Conservation (phyloP, 2,797 vertebrate genomes). For the Pseudomugil tenellus region DNA sequence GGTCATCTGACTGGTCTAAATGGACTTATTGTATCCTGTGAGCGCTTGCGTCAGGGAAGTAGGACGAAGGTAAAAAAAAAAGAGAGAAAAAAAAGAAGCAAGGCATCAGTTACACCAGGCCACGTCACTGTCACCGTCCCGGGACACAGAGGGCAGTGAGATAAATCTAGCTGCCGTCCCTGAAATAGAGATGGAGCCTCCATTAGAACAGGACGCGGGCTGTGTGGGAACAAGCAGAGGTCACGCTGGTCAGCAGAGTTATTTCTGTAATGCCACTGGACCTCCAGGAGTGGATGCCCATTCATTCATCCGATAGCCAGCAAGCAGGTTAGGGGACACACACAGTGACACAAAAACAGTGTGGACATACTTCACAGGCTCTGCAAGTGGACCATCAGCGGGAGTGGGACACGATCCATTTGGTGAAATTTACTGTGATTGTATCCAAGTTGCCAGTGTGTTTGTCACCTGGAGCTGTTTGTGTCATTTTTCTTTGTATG, state of each 20-base stretch:
- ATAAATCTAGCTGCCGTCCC: constrained; percentile 74
- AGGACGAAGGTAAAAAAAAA: not conserved
- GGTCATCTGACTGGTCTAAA: constrained; percentile 34
- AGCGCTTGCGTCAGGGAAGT: constrained; percentile 64
- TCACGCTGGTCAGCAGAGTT: constrained; percentile 78
- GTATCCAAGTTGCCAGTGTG: constrained; percentile 24
- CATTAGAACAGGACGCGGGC: constrained; percentile 73
- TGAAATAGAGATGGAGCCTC: constrained; percentile 72
- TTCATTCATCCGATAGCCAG: constrained; percentile 71
- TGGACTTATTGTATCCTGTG: constrained; percentile 54
- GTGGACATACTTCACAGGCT: constrained; percentile 31
- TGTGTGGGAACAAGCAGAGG: constrained; percentile 77
- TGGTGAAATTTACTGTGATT: constrained; percentile 26
- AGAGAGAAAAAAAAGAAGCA: constrained; percentile 16
- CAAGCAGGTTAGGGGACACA: constrained; percentile 59
- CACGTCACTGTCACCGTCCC: constrained; percentile 69
- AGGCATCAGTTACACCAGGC: constrained; percentile 68
- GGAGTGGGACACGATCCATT: constrained; percentile 44
- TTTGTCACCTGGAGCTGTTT: constrained; percentile 43
- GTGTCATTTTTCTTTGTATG: constrained; percentile 32
- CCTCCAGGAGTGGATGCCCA: constrained; percentile 73
- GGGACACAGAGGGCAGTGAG: constrained; percentile 74
- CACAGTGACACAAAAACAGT: constrained; percentile 30
- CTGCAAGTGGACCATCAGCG: constrained; percentile 39
- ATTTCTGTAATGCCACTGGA: constrained; percentile 77